Evolutionary conservation across 2,888 invertebrate genomes (phyloP).

Genomic region (Rhamnusium bicolor): DNA sequence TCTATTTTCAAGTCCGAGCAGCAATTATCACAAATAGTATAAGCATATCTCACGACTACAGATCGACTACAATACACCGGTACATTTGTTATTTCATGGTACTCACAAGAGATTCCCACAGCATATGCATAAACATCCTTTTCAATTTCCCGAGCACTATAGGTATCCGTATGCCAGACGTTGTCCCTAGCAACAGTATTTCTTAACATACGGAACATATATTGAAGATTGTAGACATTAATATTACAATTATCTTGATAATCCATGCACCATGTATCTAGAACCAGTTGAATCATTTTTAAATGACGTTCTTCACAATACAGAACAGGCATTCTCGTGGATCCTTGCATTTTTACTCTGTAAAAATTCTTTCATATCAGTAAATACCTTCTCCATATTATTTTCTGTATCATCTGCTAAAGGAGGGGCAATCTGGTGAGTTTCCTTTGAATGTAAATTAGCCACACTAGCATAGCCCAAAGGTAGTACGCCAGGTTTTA

Average conservation of each 20-base stretch:
- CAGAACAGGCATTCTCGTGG: constrained; percentile 50
- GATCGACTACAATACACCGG: constrained; percentile 69
- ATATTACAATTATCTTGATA: constrained; percentile 38
- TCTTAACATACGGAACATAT: constrained; percentile 63
- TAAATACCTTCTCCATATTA: constrained; percentile 66
- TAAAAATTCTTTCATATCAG: constrained; percentile 69
- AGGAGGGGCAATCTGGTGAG: constrained; percentile 71
- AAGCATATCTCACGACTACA: constrained; percentile 69
- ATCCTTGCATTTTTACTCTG: constrained; percentile 40
- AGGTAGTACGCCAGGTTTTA: constrained; percentile 63
- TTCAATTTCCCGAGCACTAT: constrained; percentile 64
- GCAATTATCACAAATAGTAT: constrained; percentile 71
- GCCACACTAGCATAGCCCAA: constrained; percentile 71
- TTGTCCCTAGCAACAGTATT: constrained; percentile 56
- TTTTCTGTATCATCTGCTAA: constrained; percentile 65
- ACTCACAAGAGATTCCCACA: constrained; percentile 67
- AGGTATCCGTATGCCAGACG: constrained; percentile 55
- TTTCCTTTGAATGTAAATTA: constrained; percentile 66
- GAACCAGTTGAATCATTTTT: constrained; percentile 62
- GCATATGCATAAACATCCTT: constrained; percentile 67
- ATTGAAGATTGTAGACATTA: constrained; percentile 65
- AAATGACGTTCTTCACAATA: constrained; percentile 55
- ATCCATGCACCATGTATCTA: constrained; percentile 62
- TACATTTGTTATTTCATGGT: constrained; percentile 68
- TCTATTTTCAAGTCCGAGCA: constrained; percentile 69